These are phyloP conservation scores for Lepisosteus oculatus DNA, from an alignment of 2,113 vertebrate species.

Conservation along the genomic window DNA sequence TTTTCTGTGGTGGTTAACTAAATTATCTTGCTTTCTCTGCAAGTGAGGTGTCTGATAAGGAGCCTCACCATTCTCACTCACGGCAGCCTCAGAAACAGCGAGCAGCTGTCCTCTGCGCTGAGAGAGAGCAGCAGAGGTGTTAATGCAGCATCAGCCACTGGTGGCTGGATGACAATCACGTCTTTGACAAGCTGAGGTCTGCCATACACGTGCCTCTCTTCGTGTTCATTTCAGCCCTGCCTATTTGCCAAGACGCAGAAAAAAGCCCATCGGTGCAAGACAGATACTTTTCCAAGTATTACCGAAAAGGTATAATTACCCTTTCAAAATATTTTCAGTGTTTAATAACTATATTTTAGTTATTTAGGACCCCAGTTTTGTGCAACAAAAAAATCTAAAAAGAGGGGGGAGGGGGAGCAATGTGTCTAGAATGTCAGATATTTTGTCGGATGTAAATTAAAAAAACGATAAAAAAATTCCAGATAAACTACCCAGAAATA, in stretches of 20 bases:
- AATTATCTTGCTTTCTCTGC: not conserved
- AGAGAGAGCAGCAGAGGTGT: not conserved
- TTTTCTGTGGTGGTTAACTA: not conserved
- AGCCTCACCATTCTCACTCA: not conserved
- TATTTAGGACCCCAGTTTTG: too few species aligned
- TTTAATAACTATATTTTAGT: too few species aligned
- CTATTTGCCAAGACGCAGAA: not conserved
- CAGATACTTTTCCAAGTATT: too few species aligned
- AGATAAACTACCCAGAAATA: too few species aligned
- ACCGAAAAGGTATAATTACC: too few species aligned
- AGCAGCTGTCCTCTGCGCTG: not conserved
- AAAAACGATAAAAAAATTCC: too few species aligned
- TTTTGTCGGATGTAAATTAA: too few species aligned
- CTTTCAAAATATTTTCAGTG: too few species aligned
- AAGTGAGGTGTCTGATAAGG: not conserved
- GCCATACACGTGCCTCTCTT: not conserved
- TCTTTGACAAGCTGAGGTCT: not conserved
- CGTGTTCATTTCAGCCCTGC: not conserved
- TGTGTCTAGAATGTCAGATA: too few species aligned
- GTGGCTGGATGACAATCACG: not conserved
- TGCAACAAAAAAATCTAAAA: too few species aligned
- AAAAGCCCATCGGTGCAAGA: too few species aligned
- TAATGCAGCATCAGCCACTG: not conserved
- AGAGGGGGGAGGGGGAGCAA: too few species aligned
- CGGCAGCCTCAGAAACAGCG: not conserved